Base-by-base conservation (phyloP, 1,140 invertebrate genomes). In the Drepana arcuata region DNA sequence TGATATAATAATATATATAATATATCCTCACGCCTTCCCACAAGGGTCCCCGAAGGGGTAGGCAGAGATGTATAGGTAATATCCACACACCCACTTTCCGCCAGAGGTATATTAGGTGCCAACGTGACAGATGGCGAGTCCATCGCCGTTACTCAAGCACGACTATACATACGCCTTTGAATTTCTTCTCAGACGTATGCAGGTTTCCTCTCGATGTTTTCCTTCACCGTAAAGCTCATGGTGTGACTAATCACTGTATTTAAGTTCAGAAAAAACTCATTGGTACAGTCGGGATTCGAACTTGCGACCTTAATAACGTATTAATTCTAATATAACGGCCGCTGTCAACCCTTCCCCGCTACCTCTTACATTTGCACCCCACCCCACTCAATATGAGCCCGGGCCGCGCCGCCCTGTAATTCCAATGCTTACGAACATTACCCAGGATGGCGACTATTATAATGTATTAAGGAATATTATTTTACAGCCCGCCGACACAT, bases 401-500 rank as follows among this genome's bases (percentile, higher is more conserved):
- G 39, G 55, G 60, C 58, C 58, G 28, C 57, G 53, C 77, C 77
- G 77, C 77, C 77, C 77, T 81, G 65, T 81, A 79, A 81, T 81
- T 79, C 72, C 68, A 77, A 77, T 81, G 67, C 77, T 81, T 81
- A 78, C 46, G 68, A 73, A 79, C 70, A 81, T 81, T 81, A 81
- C 62, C 73, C 60, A 57, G 58, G 63, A 73, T 75, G 63, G 63
- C 70, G 59, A 77, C 74, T 81, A 79, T 81, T 81, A 81, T 81
- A 78, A 81, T 77, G 70, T 81, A 79, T 81, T 81, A 82, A 75
- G 72, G 74, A 70, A 79, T 82, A 82, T 82, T 82, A 82, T 82
- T 75, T 79, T 79, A 79, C 57, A 65, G 65, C 58, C 58, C 59
- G 53, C 50, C 53, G 50, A 53, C 40, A 58, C 42, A 63, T 78